Evolutionary conservation across 1,140 invertebrate species (phyloP).

Genomic region (Lamellibrachia luymesi): DNA sequence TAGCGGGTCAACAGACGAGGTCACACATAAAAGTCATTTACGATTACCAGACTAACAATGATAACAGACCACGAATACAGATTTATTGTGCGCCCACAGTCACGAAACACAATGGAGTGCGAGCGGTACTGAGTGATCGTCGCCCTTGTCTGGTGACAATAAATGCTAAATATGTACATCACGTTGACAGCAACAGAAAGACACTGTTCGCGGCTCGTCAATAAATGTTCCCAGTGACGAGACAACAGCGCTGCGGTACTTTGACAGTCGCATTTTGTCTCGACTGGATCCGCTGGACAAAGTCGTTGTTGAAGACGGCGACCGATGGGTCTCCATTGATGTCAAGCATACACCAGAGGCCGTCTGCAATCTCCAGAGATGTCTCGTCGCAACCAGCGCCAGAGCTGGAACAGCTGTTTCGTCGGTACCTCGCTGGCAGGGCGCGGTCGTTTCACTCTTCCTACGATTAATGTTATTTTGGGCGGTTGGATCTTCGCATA

Average conservation of each 20-base stretch:
- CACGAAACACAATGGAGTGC: not conserved
- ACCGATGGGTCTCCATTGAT: not conserved
- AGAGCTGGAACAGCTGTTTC: not conserved
- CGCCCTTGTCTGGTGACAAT: not conserved
- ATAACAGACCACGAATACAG: not conserved
- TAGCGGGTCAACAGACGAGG: not conserved
- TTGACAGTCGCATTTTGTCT: not conserved
- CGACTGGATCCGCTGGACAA: not conserved
- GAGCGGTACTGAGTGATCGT: not conserved
- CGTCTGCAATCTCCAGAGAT: not conserved
- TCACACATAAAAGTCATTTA: not conserved
- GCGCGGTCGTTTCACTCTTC: not conserved
- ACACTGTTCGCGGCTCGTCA: not conserved
- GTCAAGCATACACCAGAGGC: not conserved
- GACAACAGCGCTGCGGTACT: not conserved
- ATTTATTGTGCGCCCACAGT: not conserved
- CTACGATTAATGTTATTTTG: not conserved
- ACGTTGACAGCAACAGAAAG: not conserved
- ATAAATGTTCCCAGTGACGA: not conserved
- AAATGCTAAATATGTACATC: constrained; percentile 5
- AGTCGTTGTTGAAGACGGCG: not conserved
- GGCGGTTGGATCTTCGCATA: not conserved
- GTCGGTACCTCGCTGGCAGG: not conserved
- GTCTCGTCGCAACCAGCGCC: not conserved
- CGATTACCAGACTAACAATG: not conserved